Conservation (phyloP, 2,113 vertebrate genomes). For the Halichoerus grypus region DNA sequence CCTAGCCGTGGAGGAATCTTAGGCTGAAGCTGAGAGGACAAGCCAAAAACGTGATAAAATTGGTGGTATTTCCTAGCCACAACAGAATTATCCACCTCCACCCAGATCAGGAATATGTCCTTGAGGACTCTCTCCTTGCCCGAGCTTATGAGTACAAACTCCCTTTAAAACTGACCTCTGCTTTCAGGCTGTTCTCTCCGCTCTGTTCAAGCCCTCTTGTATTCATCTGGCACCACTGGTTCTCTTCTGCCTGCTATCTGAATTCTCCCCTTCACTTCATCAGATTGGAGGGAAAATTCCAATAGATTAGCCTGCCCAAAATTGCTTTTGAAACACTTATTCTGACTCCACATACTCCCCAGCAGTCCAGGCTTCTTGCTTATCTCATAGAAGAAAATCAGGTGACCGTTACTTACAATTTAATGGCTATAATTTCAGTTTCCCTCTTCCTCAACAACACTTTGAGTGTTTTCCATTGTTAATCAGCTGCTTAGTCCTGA, state of each 20-base stretch:
- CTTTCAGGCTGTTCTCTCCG: background rate
- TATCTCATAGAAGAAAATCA: background rate
- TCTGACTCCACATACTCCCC: background rate
- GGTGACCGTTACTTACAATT: background rate
- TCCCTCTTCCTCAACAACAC: background rate
- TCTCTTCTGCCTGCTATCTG: background rate
- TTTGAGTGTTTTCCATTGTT: background rate
- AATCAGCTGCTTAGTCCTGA: background rate
- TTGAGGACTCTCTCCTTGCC: background rate
- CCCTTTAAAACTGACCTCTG: background rate
- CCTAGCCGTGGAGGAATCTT: background rate
- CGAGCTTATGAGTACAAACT: background rate
- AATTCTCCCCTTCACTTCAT: background rate
- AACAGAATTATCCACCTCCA: background rate
- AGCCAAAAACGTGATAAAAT: background rate
- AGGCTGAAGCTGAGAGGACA: background rate
- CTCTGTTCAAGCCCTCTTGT: background rate
- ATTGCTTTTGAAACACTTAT: background rate
- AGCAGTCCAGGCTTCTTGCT: background rate
- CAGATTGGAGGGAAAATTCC: background rate
- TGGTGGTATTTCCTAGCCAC: no score
- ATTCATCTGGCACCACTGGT: background rate
- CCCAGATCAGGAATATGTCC: background rate
- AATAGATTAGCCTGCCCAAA: background rate
- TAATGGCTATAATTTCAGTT: background rate